Evolutionary conservation across 92 coral and sea anemone genomes (phyloP).

Genomic region (Nematostella vectensis): DNA sequence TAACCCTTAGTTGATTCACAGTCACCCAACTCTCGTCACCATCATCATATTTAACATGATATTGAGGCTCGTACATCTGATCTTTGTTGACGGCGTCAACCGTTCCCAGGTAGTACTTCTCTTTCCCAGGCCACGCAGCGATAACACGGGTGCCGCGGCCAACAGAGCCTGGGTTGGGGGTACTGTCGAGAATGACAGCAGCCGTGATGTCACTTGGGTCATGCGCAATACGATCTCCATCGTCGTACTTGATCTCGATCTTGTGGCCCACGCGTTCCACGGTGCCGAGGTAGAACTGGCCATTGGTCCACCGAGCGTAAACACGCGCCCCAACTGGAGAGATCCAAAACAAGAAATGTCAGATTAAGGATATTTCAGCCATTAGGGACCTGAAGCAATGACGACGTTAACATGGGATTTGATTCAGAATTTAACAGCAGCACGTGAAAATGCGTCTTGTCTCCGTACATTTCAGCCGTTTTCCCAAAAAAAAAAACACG

Average conservation of each 20-base stretch:
- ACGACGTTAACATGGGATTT: no score
- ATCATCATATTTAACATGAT: slow-evolving; percentile 31
- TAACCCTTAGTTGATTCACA: slow-evolving; percentile 22
- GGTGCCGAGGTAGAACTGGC: slow-evolving; percentile 30
- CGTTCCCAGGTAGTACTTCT: slow-evolving; percentile 29
- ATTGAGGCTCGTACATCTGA: slow-evolving; percentile 17
- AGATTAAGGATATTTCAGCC: no score
- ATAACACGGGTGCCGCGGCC: slow-evolving; percentile 43
- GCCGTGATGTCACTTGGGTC: slow-evolving; percentile 22
- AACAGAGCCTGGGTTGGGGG: slow-evolving; percentile 35
- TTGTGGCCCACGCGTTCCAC: slow-evolving; percentile 35
- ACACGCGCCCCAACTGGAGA: slow-evolving; percentile 39
- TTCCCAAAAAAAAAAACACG: no score
- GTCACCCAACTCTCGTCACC: slow-evolving; percentile 40
- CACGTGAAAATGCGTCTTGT: no score
- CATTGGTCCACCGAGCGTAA: slow-evolving; percentile 48
- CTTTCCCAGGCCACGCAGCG: slow-evolving; percentile 32
- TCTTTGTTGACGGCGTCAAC: slow-evolving; percentile 20
- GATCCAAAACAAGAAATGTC: no score
- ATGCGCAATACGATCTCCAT: slow-evolving; percentile 44
- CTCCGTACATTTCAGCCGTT: no score
- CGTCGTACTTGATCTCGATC: slow-evolving; percentile 42
- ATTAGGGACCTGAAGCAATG: no score
- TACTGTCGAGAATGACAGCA: slow-evolving; percentile 34
- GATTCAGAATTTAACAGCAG: no score